Conservation (phyloP, 2,797 vertebrate species). For the Leptatherina wallacei region DNA sequence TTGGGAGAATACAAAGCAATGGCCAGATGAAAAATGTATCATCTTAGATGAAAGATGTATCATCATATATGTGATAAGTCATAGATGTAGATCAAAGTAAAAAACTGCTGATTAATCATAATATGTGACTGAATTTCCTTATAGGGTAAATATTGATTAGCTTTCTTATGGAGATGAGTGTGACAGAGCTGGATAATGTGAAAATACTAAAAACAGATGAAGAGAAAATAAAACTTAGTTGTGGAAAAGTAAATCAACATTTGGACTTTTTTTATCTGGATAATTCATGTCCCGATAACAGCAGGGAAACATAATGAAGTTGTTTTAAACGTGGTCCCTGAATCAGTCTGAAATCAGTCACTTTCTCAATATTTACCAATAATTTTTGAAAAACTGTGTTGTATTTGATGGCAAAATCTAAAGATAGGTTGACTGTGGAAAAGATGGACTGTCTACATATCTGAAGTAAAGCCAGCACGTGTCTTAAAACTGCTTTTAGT, state of each 20-base stretch:
- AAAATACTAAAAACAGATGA: constrained; percentile 16
- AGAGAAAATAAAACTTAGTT: constrained; percentile 20
- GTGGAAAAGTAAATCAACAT: constrained; percentile 13
- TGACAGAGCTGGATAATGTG: constrained; percentile 7
- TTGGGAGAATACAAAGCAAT: neutral
- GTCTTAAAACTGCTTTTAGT: too few relatives aligned
- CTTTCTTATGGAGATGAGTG: constrained; percentile 6
- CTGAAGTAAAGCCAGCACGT: neutral
- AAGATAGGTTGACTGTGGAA: neutral
- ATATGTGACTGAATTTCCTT: neutral
- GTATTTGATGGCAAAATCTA: neutral
- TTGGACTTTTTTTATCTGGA: neutral
- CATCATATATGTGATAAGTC: neutral
- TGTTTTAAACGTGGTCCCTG: neutral
- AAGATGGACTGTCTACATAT: neutral
- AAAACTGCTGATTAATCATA: neutral
- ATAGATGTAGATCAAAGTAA: neutral
- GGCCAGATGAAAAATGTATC: neutral
- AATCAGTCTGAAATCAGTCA: neutral
- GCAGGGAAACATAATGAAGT: neutral
- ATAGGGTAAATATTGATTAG: neutral
- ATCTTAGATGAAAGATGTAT: neutral
- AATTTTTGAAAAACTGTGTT: neutral
- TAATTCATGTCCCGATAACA: neutral
- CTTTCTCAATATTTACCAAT: neutral